Conservation (phyloP, 2,888 invertebrate species). For the Cantharis rustica region DNA sequence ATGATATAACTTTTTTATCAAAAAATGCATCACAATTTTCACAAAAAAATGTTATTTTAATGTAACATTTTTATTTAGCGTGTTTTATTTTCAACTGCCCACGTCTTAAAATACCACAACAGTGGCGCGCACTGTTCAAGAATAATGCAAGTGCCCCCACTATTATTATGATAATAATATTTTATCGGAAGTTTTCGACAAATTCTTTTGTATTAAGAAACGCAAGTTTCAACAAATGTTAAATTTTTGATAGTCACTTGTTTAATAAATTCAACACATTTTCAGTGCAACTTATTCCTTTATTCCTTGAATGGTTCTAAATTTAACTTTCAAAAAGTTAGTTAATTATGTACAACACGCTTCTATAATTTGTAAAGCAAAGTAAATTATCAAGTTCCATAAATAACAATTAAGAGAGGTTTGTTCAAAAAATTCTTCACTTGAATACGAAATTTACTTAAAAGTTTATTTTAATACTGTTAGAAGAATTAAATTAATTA, state of each 20-base stretch:
- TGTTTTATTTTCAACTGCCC: no score
- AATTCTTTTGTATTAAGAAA: neutral
- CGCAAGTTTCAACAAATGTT: neutral
- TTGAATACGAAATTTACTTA: neutral
- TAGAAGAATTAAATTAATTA: neutral
- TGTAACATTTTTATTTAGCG: no score
- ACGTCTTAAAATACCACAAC: no score
- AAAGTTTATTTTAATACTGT: neutral
- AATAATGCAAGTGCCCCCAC: neutral
- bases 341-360: neutral
- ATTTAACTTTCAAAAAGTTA: neutral
- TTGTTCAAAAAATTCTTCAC: neutral
- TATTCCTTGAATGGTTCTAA: neutral
- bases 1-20: no score
- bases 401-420: neutral
- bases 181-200: neutral
- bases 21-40: no score
- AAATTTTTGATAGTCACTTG: neutral
- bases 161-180: neutral
- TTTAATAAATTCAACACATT: neutral
- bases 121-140: neutral
- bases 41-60: no score
- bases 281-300: neutral
- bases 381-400: neutral
- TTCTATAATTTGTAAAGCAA: neutral